These are phyloP conservation scores for Bembecia ichneumoniformis DNA, from an alignment of 2,888 invertebrate species.

Conservation along the genomic window DNA sequence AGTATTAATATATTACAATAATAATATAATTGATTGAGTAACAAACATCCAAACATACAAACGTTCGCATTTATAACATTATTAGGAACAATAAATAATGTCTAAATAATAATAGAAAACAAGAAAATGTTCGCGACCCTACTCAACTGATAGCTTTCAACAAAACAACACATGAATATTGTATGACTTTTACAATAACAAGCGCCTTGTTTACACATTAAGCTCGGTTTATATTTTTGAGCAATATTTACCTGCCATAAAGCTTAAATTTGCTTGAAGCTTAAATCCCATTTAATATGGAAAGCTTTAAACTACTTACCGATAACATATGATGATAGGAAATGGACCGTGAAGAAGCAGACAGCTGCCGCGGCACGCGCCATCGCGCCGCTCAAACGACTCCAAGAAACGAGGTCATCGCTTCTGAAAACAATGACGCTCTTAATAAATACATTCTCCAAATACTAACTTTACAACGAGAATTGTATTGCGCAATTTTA, in stretches of 20 bases:
- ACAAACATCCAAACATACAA: too few species aligned
- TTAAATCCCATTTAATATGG: slow-evolving; percentile 2
- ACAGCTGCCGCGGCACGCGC: slow-evolving; percentile 39
- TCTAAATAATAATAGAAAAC: too few species aligned
- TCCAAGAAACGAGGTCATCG: slow-evolving; percentile 38
- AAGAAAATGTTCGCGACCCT: too few species aligned
- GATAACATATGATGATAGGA: slow-evolving; percentile 60
- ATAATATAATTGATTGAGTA: too few species aligned
- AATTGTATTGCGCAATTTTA: too few species aligned
- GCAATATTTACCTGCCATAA: slow-evolving; percentile 4
- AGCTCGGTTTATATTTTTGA: background rate
- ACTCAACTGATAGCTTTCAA: too few species aligned
- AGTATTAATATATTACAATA: too few species aligned
- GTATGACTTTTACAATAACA: background rate
- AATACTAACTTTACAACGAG: slow-evolving; percentile 4
- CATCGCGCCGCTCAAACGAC: slow-evolving; percentile 36
- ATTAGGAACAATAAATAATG: too few species aligned
- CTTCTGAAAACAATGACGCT: slow-evolving; percentile 56
- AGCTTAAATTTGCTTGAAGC: slow-evolving; percentile 14
- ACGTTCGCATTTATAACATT: too few species aligned
- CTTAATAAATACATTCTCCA: slow-evolving; percentile 26
- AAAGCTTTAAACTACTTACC: slow-evolving; percentile 34
- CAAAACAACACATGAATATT: background rate
- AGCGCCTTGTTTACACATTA: background rate
- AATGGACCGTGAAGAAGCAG: slow-evolving; percentile 61